A percentile compares a stretch with the other conserved stretches of the same genome.
These are phyloP conservation scores for Stegastes partitus DNA, from an alignment of 2,113 vertebrate species.

Conservation along the genomic window DNA sequence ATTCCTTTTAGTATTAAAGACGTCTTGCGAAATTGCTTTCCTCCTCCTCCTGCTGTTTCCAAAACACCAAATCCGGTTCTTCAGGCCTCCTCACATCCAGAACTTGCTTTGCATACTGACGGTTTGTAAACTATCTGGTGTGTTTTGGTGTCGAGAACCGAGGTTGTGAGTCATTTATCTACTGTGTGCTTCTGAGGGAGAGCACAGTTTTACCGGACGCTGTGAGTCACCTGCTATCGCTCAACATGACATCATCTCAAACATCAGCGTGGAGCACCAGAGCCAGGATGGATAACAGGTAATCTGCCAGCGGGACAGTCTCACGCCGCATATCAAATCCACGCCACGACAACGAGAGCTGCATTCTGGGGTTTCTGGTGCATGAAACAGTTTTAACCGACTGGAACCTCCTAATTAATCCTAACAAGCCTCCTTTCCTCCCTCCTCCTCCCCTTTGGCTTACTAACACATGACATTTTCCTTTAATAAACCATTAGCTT, in stretches of 20 bases:
- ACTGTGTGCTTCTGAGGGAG: background rate
- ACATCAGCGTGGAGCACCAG: background rate
- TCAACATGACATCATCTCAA: slow-evolving; percentile 9
- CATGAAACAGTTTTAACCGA: slow-evolving; percentile 28
- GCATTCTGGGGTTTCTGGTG: slow-evolving; percentile 23
- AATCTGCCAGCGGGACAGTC: background rate
- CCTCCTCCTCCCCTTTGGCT: slow-evolving; percentile 25
- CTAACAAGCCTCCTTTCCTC: slow-evolving; percentile 23
- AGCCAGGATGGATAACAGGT: slow-evolving; percentile 2
- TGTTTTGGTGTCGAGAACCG: no score
- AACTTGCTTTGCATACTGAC: no score
- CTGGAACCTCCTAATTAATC: slow-evolving; percentile 61
- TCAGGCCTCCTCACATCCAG: no score
- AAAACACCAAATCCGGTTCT: background rate
- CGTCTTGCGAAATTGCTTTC: slow-evolving; percentile 1
- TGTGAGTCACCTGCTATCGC: slow-evolving; percentile 28
- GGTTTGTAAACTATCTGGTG: no score
- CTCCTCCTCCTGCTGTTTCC: background rate
- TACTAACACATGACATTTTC: slow-evolving; percentile 62
- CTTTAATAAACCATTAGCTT: slow-evolving; percentile 72
- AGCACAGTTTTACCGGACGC: slow-evolving; percentile 35
- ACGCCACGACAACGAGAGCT: slow-evolving; percentile 2
- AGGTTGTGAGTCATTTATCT: background rate
- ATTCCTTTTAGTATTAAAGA: slow-evolving; percentile 41
- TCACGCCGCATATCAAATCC: background rate